These are phyloP conservation scores for Crotalus tigris DNA, from an alignment of 2,113 vertebrate genomes.

Conservation along the genomic window DNA sequence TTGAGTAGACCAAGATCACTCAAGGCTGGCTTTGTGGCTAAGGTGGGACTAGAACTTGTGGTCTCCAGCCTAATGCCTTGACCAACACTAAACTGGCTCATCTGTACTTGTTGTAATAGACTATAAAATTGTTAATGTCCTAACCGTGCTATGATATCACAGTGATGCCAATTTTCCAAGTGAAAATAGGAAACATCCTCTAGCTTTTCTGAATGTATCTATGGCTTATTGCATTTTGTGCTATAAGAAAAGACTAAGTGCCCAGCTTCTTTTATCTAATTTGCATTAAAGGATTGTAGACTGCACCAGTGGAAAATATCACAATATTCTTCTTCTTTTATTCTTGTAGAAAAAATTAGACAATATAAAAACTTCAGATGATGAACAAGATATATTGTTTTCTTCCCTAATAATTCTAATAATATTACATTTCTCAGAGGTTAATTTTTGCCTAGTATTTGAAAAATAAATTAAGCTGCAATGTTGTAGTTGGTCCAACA, in stretches of 20 bases:
- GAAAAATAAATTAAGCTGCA: constrained; percentile 51
- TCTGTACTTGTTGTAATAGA: neutral
- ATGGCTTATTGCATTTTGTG: neutral
- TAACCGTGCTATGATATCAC: neutral
- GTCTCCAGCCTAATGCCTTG: neutral
- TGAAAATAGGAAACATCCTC: neutral
- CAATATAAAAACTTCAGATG: neutral
- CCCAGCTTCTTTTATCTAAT: neutral
- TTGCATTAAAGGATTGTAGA: neutral
- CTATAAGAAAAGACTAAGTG: neutral
- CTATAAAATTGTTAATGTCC: neutral
- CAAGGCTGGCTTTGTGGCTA: neutral
- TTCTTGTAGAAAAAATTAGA: neutral
- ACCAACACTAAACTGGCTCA: neutral
- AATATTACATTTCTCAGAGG: constrained; percentile 62
- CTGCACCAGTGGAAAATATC: neutral
- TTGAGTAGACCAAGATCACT: too few species aligned
- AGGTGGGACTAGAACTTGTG: neutral
- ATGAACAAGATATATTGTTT: constrained; percentile 42
- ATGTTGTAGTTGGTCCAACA: constrained; percentile 47
- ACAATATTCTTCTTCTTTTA: neutral
- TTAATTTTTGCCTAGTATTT: constrained; percentile 64
- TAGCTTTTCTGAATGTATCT: neutral
- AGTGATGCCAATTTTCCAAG: neutral
- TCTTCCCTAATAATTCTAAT: constrained; percentile 57